Evolutionary conservation across 2,888 invertebrate species (phyloP), one percentile per base, ranked within the genome.

Genomic region (Drosophila hamatofila): DNA sequence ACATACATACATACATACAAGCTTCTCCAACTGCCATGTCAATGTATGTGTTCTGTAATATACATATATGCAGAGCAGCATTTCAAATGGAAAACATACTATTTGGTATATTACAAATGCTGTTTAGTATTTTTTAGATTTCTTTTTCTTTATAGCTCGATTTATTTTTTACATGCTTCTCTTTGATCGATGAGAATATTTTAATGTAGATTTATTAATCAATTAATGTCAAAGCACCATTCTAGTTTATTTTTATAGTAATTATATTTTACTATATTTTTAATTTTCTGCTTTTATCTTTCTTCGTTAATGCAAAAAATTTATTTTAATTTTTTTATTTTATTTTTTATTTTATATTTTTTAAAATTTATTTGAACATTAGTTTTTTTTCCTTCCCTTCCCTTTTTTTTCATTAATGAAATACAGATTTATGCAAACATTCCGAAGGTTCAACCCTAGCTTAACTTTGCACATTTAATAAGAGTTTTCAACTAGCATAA

Each of bases 401-500:
- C 2, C 3, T 11, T 3, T 6, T 14, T 18, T 18, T 8, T 7
- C 2, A 2, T 49, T 14, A 51, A 65, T 51, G 21, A 49, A 27
- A 42, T 12, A 33, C 7, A 18, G 27, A 41, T 54, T 5, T 23
- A 35, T 48, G 16, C 37, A 9, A n/a, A 37, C 30, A 49, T 48
- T 54, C 27, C 27, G 30, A 48, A 25, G 35, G 14, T 18, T 21
- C 27, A 46, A 44, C 12, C 25, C 33, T 16, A 33, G 44, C 44
- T 25, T 44, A 51, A 35, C 35, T 51, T 42, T 21, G 11, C 0
- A 23, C 39, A 27, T 70, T 70, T 60, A 60, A 61, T 61, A 60
- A 71, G 48, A 48, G 30, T 44, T 27, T 46, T 11, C 35, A 66
- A 78, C 58, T 56, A 62, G 18, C 66, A 66, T 66, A 66, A 52